Base-by-base conservation (phyloP, 2,888 invertebrate species). In the Dysmachus trigonus region DNA sequence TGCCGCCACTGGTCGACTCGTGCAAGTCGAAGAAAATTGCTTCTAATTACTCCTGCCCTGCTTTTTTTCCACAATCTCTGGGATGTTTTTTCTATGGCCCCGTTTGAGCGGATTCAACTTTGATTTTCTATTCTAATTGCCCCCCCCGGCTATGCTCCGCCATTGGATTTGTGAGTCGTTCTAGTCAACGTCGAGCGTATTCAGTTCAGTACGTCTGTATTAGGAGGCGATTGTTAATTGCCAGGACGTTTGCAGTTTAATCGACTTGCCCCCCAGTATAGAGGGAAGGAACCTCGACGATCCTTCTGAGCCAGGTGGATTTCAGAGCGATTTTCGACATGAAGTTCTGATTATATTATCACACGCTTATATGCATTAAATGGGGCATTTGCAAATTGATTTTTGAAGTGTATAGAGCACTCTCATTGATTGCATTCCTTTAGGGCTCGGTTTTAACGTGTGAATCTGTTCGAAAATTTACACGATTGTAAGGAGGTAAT, bases 1-100 rank as follows among this genome's bases (percentile, higher is more conserved):
- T n/a, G n/a, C n/a, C n/a, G n/a, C n/a, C n/a, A n/a, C n/a, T 27
- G 72, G 30, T 38, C 38, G 35, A 18, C 33, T 53, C 30, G 51
- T 83, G 27, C 72, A 83, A 83, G 72, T 72, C 30, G 83, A 33
- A 71, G 83, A 38, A 83, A 83, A 83, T 83, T 83, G 72, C 83
- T 83, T 83, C 38, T 83, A 83, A 83, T 83, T 83, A 47, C 83
- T 81, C n/a, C n/a, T 41, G 83, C n/a, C 27, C 13, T 41, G 27
- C 10, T 71, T 72, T 72, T 51, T 72, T 72, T 35, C 71, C 18
- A 35, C 53, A n/a, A n/a, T n/a, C n/a, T n/a, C 15, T 33, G 47
- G 47, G 22, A 82, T 33, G 62, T 33, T 31, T 79, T 41, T 79
- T 47, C 79, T 51, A 51, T 51, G 31, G n/a, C n/a, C n/a, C 22